phyloP scores from a whole-genome alignment of 2,888 invertebrate genomes.

The Dicranocentrus wangi region DNA sequence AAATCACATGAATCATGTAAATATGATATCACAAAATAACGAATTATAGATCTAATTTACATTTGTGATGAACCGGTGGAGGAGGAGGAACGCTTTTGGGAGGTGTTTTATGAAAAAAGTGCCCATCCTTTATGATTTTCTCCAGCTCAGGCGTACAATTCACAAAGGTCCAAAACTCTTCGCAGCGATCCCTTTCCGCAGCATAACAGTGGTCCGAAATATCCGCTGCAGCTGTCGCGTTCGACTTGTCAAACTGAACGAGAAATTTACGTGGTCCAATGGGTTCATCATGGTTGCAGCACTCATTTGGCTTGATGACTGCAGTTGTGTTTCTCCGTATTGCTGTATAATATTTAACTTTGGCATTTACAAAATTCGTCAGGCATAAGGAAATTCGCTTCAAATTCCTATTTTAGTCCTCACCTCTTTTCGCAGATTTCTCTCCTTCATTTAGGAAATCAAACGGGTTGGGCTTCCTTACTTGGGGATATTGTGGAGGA shows the following conservation, averaged over 20 bases:
- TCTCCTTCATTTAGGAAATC: neutral
- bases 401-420: neutral
- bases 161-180: conserved; percentile 28
- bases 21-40: too few species aligned
- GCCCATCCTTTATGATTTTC: conserved; percentile 3
- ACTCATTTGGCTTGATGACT: neutral
- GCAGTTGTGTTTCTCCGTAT: neutral
- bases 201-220: conserved; percentile 11
- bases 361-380: too few species aligned
- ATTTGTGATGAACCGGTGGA: too few species aligned
- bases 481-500: conserved; percentile 6
- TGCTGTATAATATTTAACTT: neutral
- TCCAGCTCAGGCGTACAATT: conserved; percentile 17
- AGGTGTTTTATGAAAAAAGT: neutral
- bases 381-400: neutral
- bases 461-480: neutral
- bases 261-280: neutral
- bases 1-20: neutral
- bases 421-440: neutral
- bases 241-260: conserved; percentile 11
- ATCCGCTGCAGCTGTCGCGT: neutral
- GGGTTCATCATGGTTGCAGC: conserved; percentile 24
- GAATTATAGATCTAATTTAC: too few species aligned
- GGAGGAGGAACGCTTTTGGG: too few species aligned
- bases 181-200: conserved; percentile 13